Evolutionary conservation across 1,140 invertebrate genomes (phyloP).

Genomic region (Bombus fervidus): DNA sequence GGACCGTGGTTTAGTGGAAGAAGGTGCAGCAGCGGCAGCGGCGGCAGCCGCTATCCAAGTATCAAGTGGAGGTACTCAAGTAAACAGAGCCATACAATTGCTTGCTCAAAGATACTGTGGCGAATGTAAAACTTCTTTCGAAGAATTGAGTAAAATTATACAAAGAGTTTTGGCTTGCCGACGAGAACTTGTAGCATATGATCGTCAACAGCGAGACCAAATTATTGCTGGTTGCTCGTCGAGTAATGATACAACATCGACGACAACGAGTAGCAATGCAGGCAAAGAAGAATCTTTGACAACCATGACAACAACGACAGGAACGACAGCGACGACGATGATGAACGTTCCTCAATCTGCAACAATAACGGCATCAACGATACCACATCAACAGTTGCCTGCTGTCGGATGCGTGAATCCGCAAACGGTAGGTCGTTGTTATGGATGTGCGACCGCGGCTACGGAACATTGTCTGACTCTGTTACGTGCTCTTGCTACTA

Average conservation of each 20-base stretch:
- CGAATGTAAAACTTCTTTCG: constrained; percentile 97
- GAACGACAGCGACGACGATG: not conserved
- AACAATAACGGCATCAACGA: not conserved
- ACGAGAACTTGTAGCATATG: constrained; percentile 95
- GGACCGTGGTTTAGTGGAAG: constrained; percentile 85
- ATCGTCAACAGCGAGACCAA: constrained; percentile 89
- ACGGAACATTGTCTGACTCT: constrained; percentile 97
- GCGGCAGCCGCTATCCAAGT: constrained; percentile 74
- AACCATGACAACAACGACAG: too few species aligned
- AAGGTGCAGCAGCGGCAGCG: constrained; percentile 71
- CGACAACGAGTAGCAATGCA: not conserved
- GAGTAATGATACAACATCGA: not conserved
- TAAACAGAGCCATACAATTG: constrained; percentile 92
- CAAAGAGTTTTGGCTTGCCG: constrained; percentile 95
- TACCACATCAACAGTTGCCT: not conserved
- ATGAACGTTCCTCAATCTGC: not conserved
- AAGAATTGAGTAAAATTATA: constrained; percentile 97
- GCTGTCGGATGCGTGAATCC: constrained; percentile 50
- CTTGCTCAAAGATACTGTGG: constrained; percentile 96
- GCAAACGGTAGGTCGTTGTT: constrained; percentile 85
- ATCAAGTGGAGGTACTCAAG: constrained; percentile 84
- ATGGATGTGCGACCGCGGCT: constrained; percentile 92
- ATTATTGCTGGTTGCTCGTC: not conserved
- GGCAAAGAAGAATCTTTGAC: not conserved
- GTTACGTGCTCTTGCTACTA: constrained; percentile 94